These are phyloP conservation scores for Dascyllus trimaculatus DNA, from an alignment of 2,113 vertebrate genomes.

Conservation along the genomic window DNA sequence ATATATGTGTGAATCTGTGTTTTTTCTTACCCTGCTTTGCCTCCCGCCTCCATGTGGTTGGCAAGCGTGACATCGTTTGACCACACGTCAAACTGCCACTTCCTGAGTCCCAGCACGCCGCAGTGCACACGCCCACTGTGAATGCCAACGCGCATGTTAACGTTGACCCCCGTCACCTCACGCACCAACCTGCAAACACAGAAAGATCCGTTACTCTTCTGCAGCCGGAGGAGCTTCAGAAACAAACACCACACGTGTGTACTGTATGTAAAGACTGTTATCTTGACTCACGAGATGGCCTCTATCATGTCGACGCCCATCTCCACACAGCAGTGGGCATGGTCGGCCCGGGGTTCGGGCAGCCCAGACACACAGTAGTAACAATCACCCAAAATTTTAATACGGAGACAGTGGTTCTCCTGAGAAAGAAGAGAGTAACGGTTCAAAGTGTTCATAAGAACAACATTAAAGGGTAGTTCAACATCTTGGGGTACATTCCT, in stretches of 20 bases:
- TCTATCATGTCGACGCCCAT: slow-evolving; percentile 99
- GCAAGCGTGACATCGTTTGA: slow-evolving; percentile 96
- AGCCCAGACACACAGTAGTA: slow-evolving; percentile 97
- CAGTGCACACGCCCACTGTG: slow-evolving; percentile 97
- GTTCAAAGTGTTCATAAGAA: too few species aligned
- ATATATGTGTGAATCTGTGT: background rate
- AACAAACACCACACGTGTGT: background rate
- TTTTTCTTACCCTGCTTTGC: slow-evolving; percentile 92
- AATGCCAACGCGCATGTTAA: slow-evolving; percentile 99
- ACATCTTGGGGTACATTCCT: background rate
- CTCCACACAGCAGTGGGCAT: slow-evolving; percentile 97
- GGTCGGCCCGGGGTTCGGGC: slow-evolving; percentile 93
- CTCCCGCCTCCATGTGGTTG: slow-evolving; percentile 97
- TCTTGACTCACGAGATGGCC: slow-evolving; percentile 93
- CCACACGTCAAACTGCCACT: slow-evolving; percentile 99
- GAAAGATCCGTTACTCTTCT: background rate
- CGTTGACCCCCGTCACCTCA: slow-evolving; percentile 95
- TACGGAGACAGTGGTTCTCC: slow-evolving; percentile 97
- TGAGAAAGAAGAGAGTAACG: slow-evolving; percentile 70
- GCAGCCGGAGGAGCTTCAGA: background rate
- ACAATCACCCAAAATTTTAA: slow-evolving; percentile 97
- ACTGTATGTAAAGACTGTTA: background rate
- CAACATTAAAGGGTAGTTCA: background rate
- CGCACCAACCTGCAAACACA: slow-evolving; percentile 89
- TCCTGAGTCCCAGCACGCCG: slow-evolving; percentile 94